Conservation (phyloP, 2,113 vertebrate species). For the Castor canadensis region DNA sequence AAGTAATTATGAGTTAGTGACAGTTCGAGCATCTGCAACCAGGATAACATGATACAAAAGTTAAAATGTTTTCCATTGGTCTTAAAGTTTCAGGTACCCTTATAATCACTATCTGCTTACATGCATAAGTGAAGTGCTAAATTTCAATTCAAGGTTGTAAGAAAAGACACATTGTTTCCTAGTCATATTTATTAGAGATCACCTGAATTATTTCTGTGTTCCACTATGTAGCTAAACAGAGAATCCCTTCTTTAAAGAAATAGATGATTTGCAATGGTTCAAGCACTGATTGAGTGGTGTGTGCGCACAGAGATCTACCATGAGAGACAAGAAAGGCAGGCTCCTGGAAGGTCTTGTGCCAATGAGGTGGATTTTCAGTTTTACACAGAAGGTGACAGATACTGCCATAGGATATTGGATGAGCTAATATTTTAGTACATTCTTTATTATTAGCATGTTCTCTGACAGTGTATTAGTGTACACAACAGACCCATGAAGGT, state of each 20-base stretch:
- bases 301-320: fast-evolving
- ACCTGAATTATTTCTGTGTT: background rate
- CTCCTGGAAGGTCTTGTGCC: background rate
- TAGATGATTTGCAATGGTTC: background rate
- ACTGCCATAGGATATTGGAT: background rate
- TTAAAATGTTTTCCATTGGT: background rate
- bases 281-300: too few relatives aligned
- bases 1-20: background rate
- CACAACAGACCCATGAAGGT: background rate
- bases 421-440: background rate
- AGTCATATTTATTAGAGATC: background rate
- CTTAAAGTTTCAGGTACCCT: background rate
- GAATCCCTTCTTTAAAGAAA: background rate
- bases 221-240: background rate
- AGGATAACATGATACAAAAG: background rate
- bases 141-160: background rate
- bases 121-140: background rate
- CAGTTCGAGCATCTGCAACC: background rate
- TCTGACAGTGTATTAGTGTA: background rate
- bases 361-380: fast-evolving
- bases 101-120: background rate
- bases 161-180: background rate
- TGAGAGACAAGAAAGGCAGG: background rate
- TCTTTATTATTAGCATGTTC: background rate
- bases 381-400: background rate